A percentile compares a stretch with the other conserved stretches of the same genome.
phyloP scores from a whole-genome alignment of 2,797 vertebrate species.

The Etheostoma nigrum region DNA sequence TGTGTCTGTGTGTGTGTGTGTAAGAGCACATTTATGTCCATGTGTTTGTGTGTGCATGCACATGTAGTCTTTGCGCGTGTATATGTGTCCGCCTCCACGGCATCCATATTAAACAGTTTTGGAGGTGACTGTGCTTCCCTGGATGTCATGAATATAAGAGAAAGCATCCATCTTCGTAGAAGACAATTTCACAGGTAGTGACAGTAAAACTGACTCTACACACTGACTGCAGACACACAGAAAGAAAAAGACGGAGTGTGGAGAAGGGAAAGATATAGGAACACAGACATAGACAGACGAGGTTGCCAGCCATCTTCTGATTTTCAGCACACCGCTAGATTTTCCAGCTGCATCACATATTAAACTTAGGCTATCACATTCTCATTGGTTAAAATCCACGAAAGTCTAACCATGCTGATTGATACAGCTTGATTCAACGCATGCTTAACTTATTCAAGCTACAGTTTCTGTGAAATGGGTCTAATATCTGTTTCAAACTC shows the following conservation, averaged over 20 bases:
- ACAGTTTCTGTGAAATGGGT: constrained; percentile 68
- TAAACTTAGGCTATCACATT: constrained; percentile 75
- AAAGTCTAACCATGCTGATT: constrained; percentile 82
- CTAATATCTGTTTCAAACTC: constrained; percentile 72
- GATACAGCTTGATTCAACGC: constrained; percentile 79
- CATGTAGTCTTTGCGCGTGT: constrained; percentile 56
- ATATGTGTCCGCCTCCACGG: constrained; percentile 69
- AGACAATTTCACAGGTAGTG: constrained; percentile 89
- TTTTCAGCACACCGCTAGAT: constrained; percentile 69
- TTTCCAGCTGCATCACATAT: constrained; percentile 77
- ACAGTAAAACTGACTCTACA: constrained; percentile 83
- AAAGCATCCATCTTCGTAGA: constrained; percentile 87
- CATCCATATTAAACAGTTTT: constrained; percentile 85
- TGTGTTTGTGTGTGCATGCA: constrained; percentile 29
- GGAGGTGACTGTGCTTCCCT: constrained; percentile 86
- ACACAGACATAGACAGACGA: constrained; percentile 71
- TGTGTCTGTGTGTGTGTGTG: background rate
- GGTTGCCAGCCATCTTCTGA: constrained; percentile 75
- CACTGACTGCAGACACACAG: constrained; percentile 72
- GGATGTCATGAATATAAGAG: constrained; percentile 87
- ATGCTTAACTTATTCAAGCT: constrained; percentile 74
- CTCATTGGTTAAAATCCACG: constrained; percentile 78
- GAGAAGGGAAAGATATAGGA: constrained; percentile 69
- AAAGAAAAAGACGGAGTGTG: constrained; percentile 72
- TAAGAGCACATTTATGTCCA: constrained; percentile 49